Percentiles rank a stretch among this genome's conserved stretches.
These are phyloP conservation scores for Bugula neritina DNA, from an alignment of 2,888 invertebrate genomes.

Conservation along the genomic window DNA sequence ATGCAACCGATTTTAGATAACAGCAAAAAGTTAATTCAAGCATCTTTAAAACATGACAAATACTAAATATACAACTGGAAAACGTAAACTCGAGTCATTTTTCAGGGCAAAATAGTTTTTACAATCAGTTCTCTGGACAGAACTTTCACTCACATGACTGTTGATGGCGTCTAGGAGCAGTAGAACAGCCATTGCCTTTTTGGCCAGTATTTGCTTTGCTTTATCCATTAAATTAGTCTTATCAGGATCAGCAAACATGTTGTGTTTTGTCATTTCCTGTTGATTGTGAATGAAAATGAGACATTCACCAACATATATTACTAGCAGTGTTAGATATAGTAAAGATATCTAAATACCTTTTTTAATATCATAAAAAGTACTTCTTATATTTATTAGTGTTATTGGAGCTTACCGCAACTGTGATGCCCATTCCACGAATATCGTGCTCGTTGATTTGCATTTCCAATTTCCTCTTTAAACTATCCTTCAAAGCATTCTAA, in stretches of 20 bases:
- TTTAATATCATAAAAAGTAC: too few species aligned
- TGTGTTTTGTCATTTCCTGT: background rate
- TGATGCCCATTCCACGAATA: conserved; percentile 11
- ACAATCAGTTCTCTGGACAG: too few species aligned
- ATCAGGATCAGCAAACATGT: background rate
- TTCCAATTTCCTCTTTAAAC: background rate
- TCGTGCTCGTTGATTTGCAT: conserved; percentile 9
- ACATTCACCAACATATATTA: too few species aligned
- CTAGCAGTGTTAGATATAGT: too few species aligned
- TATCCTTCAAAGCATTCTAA: background rate
- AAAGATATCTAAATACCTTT: too few species aligned
- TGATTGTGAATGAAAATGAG: background rate
- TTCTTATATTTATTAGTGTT: background rate
- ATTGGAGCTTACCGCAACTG: background rate
- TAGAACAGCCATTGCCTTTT: conserved; percentile 13
- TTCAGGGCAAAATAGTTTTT: too few species aligned
- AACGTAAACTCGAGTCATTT: too few species aligned
- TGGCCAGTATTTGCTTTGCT: conserved; percentile 16
- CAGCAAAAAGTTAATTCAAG: too few species aligned
- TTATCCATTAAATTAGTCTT: background rate
- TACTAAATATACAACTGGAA: background rate
- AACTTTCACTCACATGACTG: background rate
- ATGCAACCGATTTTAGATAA: too few species aligned
- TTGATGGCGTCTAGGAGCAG: background rate
- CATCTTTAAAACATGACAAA: background rate